These are phyloP conservation scores for Dicranocentrus wangi DNA, from an alignment of 2,888 invertebrate genomes.

Conservation along the genomic window DNA sequence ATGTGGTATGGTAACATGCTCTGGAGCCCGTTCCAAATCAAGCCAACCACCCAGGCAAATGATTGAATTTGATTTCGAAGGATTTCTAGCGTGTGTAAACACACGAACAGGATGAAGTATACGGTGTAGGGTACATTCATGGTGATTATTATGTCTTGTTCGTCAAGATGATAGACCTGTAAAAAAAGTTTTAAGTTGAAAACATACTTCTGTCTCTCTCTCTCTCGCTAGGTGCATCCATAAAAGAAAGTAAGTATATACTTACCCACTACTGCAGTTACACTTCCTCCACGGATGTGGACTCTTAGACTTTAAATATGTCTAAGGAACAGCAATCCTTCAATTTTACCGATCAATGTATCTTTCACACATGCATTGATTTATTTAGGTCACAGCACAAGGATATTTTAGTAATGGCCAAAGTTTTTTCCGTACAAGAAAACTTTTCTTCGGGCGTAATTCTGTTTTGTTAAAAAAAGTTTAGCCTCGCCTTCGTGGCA, in stretches of 20 bases:
- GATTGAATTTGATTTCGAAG: slow-evolving; percentile 60
- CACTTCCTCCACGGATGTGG: neutral
- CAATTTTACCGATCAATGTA: neutral
- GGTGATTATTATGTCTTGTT: slow-evolving; percentile 43
- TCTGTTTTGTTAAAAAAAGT: slow-evolving; percentile 52
- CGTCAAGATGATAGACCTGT: slow-evolving; percentile 41
- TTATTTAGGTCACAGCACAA: slow-evolving; percentile 55
- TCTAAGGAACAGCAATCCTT: neutral
- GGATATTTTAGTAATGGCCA: slow-evolving; percentile 46
- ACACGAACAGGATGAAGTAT: slow-evolving; percentile 6
- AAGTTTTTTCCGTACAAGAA: slow-evolving; percentile 37
- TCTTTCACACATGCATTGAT: slow-evolving; percentile 50
- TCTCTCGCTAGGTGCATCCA: slow-evolving; percentile 21
- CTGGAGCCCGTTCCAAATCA: slow-evolving; percentile 48
- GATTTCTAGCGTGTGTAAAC: slow-evolving; percentile 49
- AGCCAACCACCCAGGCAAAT: slow-evolving; percentile 62
- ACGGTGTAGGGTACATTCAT: neutral
- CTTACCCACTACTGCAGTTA: neutral
- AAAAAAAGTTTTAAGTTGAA: slow-evolving; percentile 37
- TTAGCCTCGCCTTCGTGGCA: neutral
- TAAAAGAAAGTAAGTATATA: slow-evolving; percentile 12
- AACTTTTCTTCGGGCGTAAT: slow-evolving; percentile 45
- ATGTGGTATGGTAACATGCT: slow-evolving; percentile 36
- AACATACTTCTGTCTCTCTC: neutral
- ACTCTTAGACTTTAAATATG: neutral